Evolutionary conservation across 2,888 invertebrate species (phyloP), one percentile per base, ranked within the genome.

Genomic region (Pachliopta kotzebuea): DNA sequence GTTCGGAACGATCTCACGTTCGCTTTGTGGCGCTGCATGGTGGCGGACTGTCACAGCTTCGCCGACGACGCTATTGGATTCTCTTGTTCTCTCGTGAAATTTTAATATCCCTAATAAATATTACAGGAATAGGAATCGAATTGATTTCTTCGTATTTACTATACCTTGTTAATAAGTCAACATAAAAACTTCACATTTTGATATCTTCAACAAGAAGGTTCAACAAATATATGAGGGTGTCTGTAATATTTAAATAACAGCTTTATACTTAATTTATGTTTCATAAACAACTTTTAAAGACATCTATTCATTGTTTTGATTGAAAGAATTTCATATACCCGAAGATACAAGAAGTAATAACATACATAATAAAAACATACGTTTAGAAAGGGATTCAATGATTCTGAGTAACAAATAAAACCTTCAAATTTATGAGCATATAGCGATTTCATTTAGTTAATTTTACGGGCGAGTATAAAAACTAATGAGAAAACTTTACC

Each of bases 1-100:
- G 70, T 75, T 74, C 74, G 72, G 74, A 81, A 83, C 81, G 71
- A 77, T 85, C 80, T 81, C 85, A 85, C 84, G 81, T 77, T 61
- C 67, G 67, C 69, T 75, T 74, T 72, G 78, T 78, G 79, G 79
- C 81, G 78, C 79, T 76, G 76, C 73, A 54, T 74, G 71, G 80
- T 74, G 78, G 69, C 72, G 70, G 72, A 71, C 77, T 71, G 73
- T 73, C 65, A 72, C 72, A 65, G 62, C 58, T 55, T 21, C 49
- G 74, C 73, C 76, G 74, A 68, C 76, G 74, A 77, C 55, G 62
- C 59, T 62, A 62, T 62, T 62, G 66, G 55, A 55, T 52, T 61
- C 11, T 65, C 62, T 54, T 57, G 77, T 78, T 77, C 74, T 70
- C 77, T 77, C 74, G 56, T 42, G 61, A 65, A 61, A 61, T 54